These are phyloP conservation scores for Aricia artaxerxes DNA, from an alignment of 2,888 invertebrate species.

Conservation along the genomic window DNA sequence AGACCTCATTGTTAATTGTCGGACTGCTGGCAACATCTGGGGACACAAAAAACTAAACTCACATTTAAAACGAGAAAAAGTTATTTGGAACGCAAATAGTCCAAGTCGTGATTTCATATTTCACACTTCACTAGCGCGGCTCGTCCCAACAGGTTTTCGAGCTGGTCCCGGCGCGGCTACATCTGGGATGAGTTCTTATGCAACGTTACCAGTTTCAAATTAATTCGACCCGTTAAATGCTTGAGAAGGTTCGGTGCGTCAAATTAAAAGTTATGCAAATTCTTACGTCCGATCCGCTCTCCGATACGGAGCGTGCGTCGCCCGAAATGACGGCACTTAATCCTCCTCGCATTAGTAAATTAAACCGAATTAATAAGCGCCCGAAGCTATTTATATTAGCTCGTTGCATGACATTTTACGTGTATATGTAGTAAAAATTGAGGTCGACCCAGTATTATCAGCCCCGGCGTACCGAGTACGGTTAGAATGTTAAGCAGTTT, in stretches of 20 bases:
- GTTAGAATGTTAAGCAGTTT: constrained; percentile 77
- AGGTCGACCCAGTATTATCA: constrained; percentile 69
- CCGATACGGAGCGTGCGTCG: neutral
- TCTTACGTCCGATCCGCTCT: constrained; percentile 54
- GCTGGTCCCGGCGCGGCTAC: constrained; percentile 51
- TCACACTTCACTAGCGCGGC: constrained; percentile 76
- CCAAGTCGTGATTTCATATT: constrained; percentile 79
- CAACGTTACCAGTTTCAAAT: constrained; percentile 36
- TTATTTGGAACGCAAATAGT: constrained; percentile 76
- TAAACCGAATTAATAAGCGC: neutral
- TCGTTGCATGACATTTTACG: constrained; percentile 57
- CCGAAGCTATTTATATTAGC: constrained; percentile 31
- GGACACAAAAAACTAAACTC: constrained; percentile 10
- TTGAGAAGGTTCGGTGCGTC: constrained; percentile 45
- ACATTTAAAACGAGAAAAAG: constrained; percentile 52
- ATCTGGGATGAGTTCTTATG: constrained; percentile 47
- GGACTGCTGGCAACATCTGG: constrained; percentile 5
- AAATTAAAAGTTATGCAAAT: constrained; percentile 75
- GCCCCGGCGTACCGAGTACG: constrained; percentile 66
- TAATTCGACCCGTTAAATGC: constrained; percentile 25
- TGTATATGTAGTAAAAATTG: constrained; percentile 65
- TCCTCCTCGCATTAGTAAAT: constrained; percentile 9
- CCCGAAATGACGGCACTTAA: constrained; percentile 6
- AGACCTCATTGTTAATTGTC: constrained; percentile 5
- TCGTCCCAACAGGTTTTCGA: constrained; percentile 70